Evolutionary conservation across 2,113 vertebrate species (phyloP), one percentile per base, ranked within the genome.

Genomic region (Rhynchomys soricoides): DNA sequence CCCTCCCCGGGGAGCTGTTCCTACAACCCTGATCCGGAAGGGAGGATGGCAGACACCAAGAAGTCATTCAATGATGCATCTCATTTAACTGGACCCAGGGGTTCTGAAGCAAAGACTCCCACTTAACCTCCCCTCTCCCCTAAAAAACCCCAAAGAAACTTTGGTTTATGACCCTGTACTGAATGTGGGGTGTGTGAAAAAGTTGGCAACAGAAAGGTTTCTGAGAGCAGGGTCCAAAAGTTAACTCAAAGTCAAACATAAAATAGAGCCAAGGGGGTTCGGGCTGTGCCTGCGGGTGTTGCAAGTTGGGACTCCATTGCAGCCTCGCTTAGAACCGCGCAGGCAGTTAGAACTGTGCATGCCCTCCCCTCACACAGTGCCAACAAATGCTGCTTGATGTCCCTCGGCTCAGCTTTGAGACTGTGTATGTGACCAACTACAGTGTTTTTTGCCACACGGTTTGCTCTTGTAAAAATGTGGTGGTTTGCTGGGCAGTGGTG

Each of bases 1-100:
- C 40, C 48, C 70, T 70, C 37, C 68, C 82, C 87, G 74, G 21
- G 13, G 45, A 62, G 95, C 79, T 79, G 83, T 62, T 83, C 55
- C 73, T 75, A 55, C 43, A n/a, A 7, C 45, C 15, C 57, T 45
- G 37, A 21, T n/a, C 48, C 73, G 11, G 21, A 52, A 73, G 37
- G 34, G 40, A 48, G 66, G 0, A 5, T 17, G 64, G n/a, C 83
- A 43, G 62, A 73, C n/a, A 66, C 2, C 70, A 79, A 45, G 87
- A 93, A 89, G 45, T 81, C 17, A 70, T 85, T 66, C 57, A 55
- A 66, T 15, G n/a, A 3, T 37, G 10, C 11, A 15, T 83, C 62
- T 90, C 43, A 3, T 86, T 24, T 81, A 77, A 90, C 73, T 26
- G 62, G 73, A 74, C 79, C 83, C 50, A 59, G 52, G 50, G 24